These are phyloP conservation scores for Ammospiza caudacuta DNA, from an alignment of 2,113 vertebrate species.

Conservation along the genomic window DNA sequence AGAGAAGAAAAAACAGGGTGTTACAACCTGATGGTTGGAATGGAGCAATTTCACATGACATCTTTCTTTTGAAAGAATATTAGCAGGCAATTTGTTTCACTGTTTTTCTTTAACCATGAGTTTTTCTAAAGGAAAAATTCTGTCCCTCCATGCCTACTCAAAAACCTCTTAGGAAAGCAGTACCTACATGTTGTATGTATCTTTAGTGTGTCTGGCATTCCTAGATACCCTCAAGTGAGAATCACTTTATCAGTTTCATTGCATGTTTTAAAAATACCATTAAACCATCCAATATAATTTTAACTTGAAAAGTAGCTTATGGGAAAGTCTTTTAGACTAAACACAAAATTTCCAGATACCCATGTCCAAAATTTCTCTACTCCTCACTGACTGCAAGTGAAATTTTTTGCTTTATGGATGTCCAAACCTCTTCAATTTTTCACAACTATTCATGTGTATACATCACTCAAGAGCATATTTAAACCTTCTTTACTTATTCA, in stretches of 20 bases:
- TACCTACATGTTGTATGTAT: background rate
- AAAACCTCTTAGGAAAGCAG: background rate
- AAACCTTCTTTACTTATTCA: background rate
- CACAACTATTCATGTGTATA: background rate
- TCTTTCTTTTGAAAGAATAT: background rate
- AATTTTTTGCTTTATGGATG: background rate
- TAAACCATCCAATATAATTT: background rate
- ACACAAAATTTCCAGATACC: background rate
- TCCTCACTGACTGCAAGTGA: background rate
- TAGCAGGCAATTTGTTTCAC: background rate
- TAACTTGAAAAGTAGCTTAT: background rate
- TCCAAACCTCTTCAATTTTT: background rate
- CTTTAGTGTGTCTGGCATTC: background rate
- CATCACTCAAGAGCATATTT: background rate
- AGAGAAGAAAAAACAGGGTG: background rate
- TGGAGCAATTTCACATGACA: background rate
- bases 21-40: background rate
- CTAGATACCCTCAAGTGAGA: background rate
- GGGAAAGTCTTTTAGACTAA: background rate
- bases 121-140: background rate
- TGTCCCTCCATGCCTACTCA: background rate
- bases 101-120: background rate
- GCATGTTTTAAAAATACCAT: background rate
- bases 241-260: background rate
- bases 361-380: background rate